Evolutionary conservation across 2,888 invertebrate species (phyloP), one percentile per base, ranked within the genome.

Genomic region (Eurois occulta): DNA sequence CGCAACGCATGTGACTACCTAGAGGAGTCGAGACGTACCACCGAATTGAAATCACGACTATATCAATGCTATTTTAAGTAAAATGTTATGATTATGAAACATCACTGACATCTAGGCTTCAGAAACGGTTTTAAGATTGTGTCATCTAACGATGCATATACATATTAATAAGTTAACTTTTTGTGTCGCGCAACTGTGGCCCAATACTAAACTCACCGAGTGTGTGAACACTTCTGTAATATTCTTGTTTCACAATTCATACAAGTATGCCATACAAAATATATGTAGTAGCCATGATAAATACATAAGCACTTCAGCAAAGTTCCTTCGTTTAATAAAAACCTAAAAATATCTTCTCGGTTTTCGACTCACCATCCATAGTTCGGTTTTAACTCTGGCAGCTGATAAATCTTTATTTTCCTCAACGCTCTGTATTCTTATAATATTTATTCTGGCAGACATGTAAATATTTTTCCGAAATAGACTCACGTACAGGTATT

Each of bases 371-470:
- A 21, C 4, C 65, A 38, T 77, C 21, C n/a, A 69, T 60, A 71
- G 41, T 62, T 64, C 32, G 0, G n/a, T 62, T 82, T 68, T 58
- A 38, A n/a, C 24, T 52, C 58, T 28, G 62, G 32, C 78, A 62
- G 64, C 46, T 48, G 52, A 62, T 80, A 65, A 68, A 67, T 80
- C 60, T 38, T 48, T 76, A 81, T 75, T 78, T 66, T 66, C n/a
- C 41, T 21, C 35, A 66, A 21, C 62, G 55, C 69, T 72, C 21
- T 66, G 66, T 71, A 66, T 75, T 78, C 55, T 68, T 80, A 64
- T 48, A 68, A 86, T 86, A 86, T 85, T 80, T 88, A 68, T 77
- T 70, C 81, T 82, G 77, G 75, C 85, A 58, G 62, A 43, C 68
- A 70, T 60, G 72, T 81, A 79, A 80, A 80, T 88, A 88, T 84